Evolutionary conservation across 2,888 invertebrate species (phyloP), one percentile per base, ranked within the genome.

Genomic region (Pandemis heparana): DNA sequence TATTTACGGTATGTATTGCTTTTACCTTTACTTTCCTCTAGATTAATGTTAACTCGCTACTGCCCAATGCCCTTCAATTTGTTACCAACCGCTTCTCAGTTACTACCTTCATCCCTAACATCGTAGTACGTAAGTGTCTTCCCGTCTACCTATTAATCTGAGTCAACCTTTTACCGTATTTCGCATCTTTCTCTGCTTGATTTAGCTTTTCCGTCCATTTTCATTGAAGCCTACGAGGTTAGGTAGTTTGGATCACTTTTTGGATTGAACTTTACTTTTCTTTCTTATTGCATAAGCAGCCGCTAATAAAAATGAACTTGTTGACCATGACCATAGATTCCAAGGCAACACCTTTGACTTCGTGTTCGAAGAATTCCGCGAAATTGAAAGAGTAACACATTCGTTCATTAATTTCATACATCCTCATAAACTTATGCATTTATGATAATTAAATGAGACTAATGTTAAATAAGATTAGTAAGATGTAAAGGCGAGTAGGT

Each of bases 31-130:
- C 32, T 39, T 56, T 32, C 56, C 32, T 14, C 23, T 14, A 53
- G 61, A 71, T 61, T 62, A 38, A 71, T 71, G 51, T 38, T n/a
- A 32, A 16, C 41, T 66, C 61, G 41, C 65, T 32, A 38, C 51
- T 66, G n/a, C 53, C 43, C 41, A 23, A 12, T 8, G 60, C 53
- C 51, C 71, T 38, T 16, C 61, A 14, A 71, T 61, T n/a, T 66
- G 41, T 66, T 67, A 61, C 32, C 43, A 32, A n/a, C 16, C 18
- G 18, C 43, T 61, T 61, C 61, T 66, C 41, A 53, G 71, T 71
- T 23, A 16, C 64, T 18, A 43, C 63, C 41, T 41, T 66, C 41
- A 65, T 38, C 10, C 65, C 51, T 65, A 23, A 46, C 23, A 12
- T 10, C 39, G 41, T 23, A 1, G n/a, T 32, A 64, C 59, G n/a